These are phyloP conservation scores for Philantomba maxwellii DNA, from an alignment of 2,113 vertebrate species.

Conservation along the genomic window DNA sequence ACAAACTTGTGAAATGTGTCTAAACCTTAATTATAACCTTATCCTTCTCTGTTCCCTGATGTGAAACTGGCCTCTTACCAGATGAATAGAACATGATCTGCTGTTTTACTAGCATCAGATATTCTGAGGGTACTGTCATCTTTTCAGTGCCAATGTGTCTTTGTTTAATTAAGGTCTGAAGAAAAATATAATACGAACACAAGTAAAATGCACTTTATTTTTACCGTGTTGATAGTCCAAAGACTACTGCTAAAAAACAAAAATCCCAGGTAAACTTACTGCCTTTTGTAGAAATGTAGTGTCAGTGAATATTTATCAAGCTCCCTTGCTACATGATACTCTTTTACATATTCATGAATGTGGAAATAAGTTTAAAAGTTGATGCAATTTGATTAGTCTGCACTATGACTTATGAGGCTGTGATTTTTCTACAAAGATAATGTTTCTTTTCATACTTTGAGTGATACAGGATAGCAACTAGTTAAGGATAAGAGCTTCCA, in stretches of 20 bases:
- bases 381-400: background rate
- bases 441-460: background rate
- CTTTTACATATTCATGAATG: background rate
- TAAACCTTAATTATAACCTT: background rate
- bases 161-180: background rate
- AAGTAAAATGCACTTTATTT: background rate
- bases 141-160: background rate
- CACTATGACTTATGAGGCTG: background rate
- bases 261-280: background rate
- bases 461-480: background rate
- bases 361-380: slow-evolving; percentile 13
- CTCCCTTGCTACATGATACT: background rate
- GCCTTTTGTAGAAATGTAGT: background rate
- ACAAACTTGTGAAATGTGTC: background rate
- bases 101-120: background rate
- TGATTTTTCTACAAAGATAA: background rate
- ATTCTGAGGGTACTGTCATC: background rate
- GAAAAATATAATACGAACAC: background rate
- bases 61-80: background rate
- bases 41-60: background rate
- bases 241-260: background rate
- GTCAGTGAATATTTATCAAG: background rate
- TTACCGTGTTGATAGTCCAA: background rate
- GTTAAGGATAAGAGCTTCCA: background rate
- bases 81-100: background rate